Conservation (phyloP, 2,888 invertebrate species). For the Pseudococcus jackbeardsleyi region DNA sequence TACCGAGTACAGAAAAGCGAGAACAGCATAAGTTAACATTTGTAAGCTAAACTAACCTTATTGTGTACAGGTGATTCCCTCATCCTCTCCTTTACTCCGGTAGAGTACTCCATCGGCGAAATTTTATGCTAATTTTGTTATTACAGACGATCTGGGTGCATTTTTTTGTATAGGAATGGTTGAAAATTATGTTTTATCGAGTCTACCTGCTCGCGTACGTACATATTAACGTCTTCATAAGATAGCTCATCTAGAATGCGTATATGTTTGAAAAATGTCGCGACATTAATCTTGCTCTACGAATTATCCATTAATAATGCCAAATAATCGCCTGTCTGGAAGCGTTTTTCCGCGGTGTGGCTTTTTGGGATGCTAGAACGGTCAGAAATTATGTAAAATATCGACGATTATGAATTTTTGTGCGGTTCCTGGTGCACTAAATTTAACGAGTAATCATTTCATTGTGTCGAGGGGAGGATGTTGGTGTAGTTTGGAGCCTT, state of each 20-base stretch:
- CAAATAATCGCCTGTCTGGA: slow-evolving; percentile 11
- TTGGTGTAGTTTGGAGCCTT: neutral
- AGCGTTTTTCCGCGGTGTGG: neutral
- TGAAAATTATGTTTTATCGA: slow-evolving; percentile 30
- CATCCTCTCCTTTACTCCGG: neutral
- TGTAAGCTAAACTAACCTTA: slow-evolving; percentile 33
- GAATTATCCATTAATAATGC: slow-evolving; percentile 21
- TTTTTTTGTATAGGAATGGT: neutral
- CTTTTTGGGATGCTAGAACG: neutral
- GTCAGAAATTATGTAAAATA: slow-evolving; percentile 30
- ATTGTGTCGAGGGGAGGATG: neutral
- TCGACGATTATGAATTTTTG: neutral
- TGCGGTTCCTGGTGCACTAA: neutral
- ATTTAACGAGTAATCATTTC: neutral
- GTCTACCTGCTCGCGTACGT: neutral
- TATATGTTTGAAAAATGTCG: slow-evolving; percentile 7
- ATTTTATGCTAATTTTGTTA: slow-evolving; percentile 5
- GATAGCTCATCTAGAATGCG: neutral
- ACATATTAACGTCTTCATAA: slow-evolving; percentile 5
- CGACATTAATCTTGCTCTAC: slow-evolving; percentile 6
- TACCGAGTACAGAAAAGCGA: neutral
- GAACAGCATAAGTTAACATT: slow-evolving; percentile 8
- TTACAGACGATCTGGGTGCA: slow-evolving; percentile 17
- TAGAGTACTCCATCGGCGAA: neutral
- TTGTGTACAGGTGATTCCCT: slow-evolving; percentile 15